Evolutionary conservation across 2,888 invertebrate species (phyloP), one percentile per base, ranked within the genome.

Genomic region (Troilus luridus): DNA sequence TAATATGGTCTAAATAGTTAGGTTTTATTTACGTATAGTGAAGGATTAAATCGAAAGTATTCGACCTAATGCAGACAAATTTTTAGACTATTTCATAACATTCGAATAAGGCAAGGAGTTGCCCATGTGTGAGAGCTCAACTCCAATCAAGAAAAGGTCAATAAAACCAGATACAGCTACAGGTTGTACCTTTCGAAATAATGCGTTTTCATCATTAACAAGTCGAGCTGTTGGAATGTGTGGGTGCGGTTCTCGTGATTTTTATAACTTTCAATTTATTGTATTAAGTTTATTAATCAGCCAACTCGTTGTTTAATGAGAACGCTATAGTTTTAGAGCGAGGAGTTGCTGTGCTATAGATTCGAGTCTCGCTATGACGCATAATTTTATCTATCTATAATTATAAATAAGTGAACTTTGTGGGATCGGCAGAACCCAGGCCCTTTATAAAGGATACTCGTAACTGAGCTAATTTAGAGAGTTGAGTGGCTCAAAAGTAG

Each of bases 131-230:
- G 17, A 41, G 27, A 77, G 72, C 41, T 17, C 0, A 12, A 19
- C 12, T 77, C 17, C 17, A 17, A 41, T 0, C 27, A 14, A 41
- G 6, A 41, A 77, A 67, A 77, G 72, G 72, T 77, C 72, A 77
- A 27, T 77, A 41, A 14, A 41, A 41, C 72, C 19, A 27, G 72
- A 8, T 77, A 41, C 19, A 27, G 72, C 2, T 77, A 41, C 72
- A 77, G 24, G 27, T 41, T 41, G 72, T 17, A 41, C 27, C 27
- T 77, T 77, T 41, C 72, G 72, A 77, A 77, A 77, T 77, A 17
- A 77, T 77, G 72, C 72, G 27, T 77, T 77, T 77, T 77, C 72
- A 77, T 77, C 72, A 77, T 77, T 77, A 77, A 14, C 72, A 41
- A 41, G 27, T 77, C 12, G 72, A 27, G 14, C 27, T 77, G 27